A percentile compares a stretch with the other conserved stretches of the same genome.
These are phyloP conservation scores for Teleogryllus oceanicus DNA, from an alignment of 2,888 invertebrate genomes.

Conservation along the genomic window DNA sequence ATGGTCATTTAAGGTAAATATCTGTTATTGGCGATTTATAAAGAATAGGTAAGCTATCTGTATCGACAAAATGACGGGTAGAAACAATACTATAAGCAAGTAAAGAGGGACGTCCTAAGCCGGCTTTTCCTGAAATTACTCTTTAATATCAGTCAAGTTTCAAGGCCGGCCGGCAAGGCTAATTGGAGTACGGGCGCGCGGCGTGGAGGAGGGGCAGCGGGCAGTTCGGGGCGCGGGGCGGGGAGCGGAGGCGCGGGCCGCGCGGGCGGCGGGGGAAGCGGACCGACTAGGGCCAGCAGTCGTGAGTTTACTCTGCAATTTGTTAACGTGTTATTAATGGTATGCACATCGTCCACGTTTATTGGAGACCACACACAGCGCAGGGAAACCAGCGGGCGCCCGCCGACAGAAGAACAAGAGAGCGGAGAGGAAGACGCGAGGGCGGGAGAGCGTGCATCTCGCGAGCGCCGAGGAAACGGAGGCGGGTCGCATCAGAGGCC, in stretches of 20 bases:
- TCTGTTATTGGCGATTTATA: slow-evolving; percentile 2
- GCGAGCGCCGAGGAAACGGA: not conserved
- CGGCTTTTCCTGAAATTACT: slow-evolving; percentile 28
- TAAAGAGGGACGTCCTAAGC: not conserved
- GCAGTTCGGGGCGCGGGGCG: not conserved
- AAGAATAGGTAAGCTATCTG: slow-evolving; percentile 9
- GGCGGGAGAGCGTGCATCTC: not conserved
- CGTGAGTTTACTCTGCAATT: slow-evolving; percentile 35
- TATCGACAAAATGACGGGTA: slow-evolving; percentile 4
- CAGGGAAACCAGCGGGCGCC: not conserved
- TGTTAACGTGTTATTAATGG: slow-evolving; percentile 36
- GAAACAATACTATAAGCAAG: not conserved
- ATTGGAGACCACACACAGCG: slow-evolving; percentile 33
- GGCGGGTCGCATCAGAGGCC: not conserved
- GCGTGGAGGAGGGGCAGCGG: not conserved
- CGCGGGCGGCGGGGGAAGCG: slow-evolving; percentile 19
- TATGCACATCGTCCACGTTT: slow-evolving; percentile 32
- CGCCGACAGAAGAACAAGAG: slow-evolving; percentile 18
- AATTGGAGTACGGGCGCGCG: slow-evolving; percentile 23
- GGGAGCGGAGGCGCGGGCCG: not conserved
- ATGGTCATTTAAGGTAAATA: not conserved
- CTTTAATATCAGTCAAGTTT: slow-evolving; percentile 22
- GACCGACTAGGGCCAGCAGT: not conserved
- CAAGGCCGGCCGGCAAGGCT: slow-evolving; percentile 20
- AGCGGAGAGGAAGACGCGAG: not conserved